Conservation (phyloP, 2,888 invertebrate genomes). For the Pasiphila rectangulata region DNA sequence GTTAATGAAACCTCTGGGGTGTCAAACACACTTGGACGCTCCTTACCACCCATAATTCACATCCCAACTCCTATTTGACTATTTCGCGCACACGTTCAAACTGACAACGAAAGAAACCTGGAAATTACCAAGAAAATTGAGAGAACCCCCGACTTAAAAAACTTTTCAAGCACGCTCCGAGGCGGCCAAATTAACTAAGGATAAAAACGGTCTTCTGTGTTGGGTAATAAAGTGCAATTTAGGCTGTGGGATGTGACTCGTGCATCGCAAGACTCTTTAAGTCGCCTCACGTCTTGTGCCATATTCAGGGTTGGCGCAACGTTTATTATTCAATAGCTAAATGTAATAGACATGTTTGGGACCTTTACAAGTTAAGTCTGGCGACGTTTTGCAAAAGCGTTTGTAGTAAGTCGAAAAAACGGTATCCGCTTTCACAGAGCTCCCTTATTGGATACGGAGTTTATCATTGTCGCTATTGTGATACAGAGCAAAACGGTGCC, state of each 20-base stretch:
- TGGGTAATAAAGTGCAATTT: constrained; percentile 56
- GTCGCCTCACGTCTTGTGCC: constrained; percentile 57
- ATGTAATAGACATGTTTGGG: constrained; percentile 62
- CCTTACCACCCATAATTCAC: constrained; percentile 54
- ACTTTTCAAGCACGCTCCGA: constrained; percentile 37
- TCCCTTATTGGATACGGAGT: constrained; percentile 12
- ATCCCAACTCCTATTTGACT: constrained; percentile 47
- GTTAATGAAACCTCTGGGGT: constrained; percentile 23
- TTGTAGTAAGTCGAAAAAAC: constrained; percentile 22
- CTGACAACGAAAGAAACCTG: constrained; percentile 55
- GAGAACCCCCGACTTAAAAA: constrained; percentile 56
- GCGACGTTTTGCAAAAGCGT: constrained; percentile 34
- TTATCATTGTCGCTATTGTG: constrained; percentile 14
- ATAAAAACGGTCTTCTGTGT: constrained; percentile 41
- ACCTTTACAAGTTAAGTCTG: constrained; percentile 32
- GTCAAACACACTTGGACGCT: constrained; percentile 31
- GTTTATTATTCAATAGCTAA: constrained; percentile 71
- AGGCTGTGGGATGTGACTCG: constrained; percentile 39
- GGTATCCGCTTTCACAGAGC: constrained; percentile 17
- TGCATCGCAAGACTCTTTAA: constrained; percentile 43
- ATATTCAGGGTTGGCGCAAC: constrained; percentile 54
- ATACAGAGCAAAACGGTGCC: not conserved
- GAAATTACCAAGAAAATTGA: constrained; percentile 56
- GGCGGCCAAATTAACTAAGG: constrained; percentile 38
- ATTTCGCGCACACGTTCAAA: constrained; percentile 59